phyloP scores from a whole-genome alignment of 2,888 invertebrate species.

The Campoletis raptor region DNA sequence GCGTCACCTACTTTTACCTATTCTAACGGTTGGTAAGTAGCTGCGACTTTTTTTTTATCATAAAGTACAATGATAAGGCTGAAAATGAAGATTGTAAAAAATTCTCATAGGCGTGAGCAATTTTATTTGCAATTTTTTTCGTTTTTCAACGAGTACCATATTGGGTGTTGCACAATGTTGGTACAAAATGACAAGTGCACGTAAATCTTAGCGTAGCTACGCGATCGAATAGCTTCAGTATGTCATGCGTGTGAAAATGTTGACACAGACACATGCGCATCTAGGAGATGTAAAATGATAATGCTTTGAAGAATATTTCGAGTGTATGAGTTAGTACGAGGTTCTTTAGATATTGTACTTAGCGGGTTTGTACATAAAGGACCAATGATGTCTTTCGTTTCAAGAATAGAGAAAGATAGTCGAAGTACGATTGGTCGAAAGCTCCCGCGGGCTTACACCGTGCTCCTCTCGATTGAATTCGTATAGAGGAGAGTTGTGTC shows the following conservation, averaged over 20 bases:
- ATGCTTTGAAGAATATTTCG: constrained; percentile 23
- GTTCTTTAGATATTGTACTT: constrained; percentile 66
- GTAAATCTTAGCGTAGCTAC: constrained; percentile 7
- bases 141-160: constrained; percentile 36
- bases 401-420: constrained; percentile 70
- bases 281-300: constrained; percentile 17
- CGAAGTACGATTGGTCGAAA: constrained; percentile 74
- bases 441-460: constrained; percentile 76
- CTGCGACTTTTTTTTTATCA: neutral
- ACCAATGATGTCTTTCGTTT: constrained; percentile 73
- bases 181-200: constrained; percentile 59
- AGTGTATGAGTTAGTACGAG: constrained; percentile 26
- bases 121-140: neutral
- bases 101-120: too few relatives aligned
- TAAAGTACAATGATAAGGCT: neutral
- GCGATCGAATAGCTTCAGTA: constrained; percentile 17
- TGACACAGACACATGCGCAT: neutral
- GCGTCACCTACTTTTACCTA: constrained; percentile 57
- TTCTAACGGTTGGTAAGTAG: constrained; percentile 41
- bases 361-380: constrained; percentile 68
- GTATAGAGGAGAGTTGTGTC: constrained; percentile 55
- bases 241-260: neutral
- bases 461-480: constrained; percentile 71
- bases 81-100: neutral
- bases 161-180: constrained; percentile 46